phyloP scores from a whole-genome alignment of 2,797 vertebrate genomes.

The Zonotrichia albicollis region DNA sequence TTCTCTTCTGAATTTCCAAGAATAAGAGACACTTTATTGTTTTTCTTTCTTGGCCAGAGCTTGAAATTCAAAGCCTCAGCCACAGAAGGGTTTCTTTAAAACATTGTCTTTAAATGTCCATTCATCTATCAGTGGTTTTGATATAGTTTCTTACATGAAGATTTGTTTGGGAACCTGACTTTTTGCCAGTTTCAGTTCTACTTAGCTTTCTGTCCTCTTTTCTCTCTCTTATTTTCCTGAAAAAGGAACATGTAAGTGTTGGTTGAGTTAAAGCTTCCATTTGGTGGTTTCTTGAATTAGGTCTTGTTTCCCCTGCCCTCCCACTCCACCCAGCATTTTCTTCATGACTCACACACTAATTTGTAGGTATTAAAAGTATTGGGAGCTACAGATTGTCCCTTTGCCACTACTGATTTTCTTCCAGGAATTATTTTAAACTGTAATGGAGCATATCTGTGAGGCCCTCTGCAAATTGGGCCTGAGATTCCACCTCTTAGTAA shows the following conservation, averaged over 20 bases:
- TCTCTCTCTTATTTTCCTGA: neutral
- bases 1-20: neutral
- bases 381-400: neutral
- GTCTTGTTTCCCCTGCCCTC: neutral
- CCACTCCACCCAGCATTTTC: constrained; percentile 5
- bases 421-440: neutral
- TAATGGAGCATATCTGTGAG: neutral
- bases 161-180: neutral
- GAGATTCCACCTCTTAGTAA: neutral
- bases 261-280: neutral
- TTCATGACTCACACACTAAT: neutral
- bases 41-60: neutral
- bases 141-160: neutral
- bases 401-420: neutral
- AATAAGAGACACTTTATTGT: neutral
- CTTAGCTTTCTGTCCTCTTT: neutral
- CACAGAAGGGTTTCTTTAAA: neutral
- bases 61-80: neutral
- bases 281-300: constrained; percentile 31
- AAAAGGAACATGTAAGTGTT: neutral
- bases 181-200: neutral
- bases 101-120: neutral
- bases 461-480: neutral
- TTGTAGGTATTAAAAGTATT: neutral
- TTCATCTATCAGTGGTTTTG: constrained; percentile 1